A percentile compares a stretch with the other conserved stretches of the same genome.
phyloP scores from a whole-genome alignment of 2,113 vertebrate species.

The Pholis gunnellus region DNA sequence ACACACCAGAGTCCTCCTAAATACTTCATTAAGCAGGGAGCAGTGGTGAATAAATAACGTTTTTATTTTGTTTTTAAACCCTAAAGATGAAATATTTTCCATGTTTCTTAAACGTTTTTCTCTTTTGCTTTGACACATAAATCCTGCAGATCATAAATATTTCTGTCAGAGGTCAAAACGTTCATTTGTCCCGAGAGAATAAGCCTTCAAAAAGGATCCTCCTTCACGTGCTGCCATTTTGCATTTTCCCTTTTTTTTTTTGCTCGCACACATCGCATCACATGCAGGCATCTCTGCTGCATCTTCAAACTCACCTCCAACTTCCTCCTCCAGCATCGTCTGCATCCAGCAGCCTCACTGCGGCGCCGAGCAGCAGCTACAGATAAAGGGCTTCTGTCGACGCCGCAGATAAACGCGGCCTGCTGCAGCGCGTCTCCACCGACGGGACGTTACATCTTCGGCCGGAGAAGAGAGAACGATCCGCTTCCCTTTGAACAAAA shows the following conservation, averaged over 20 bases:
- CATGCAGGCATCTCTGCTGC: conserved; percentile 11
- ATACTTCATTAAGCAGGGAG: conserved; percentile 74
- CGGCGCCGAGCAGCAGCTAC: no score
- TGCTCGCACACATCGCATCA: conserved; percentile 15
- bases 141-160: conserved; percentile 1
- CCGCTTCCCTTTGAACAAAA: conserved; percentile 47
- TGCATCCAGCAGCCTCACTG: no score
- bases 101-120: no score
- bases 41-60: conserved; percentile 23
- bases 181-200: neutral
- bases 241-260: conserved; percentile 19
- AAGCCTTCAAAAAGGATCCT: neutral
- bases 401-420: no score
- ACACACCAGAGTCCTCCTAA: conserved; percentile 29
- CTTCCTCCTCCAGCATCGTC: no score
- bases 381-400: no score
- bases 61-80: neutral
- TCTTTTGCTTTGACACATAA: neutral
- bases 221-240: conserved; percentile 57
- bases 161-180: conserved; percentile 21
- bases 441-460: no score
- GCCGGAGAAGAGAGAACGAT: conserved; percentile 28
- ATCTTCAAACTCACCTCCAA: conserved; percentile 54
- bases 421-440: no score
- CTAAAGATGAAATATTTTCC: neutral